Percentiles rank a stretch among this genome's conserved stretches.
Evolutionary conservation across 2,113 vertebrate genomes (phyloP).

Genomic region (Panurus biarmicus): DNA sequence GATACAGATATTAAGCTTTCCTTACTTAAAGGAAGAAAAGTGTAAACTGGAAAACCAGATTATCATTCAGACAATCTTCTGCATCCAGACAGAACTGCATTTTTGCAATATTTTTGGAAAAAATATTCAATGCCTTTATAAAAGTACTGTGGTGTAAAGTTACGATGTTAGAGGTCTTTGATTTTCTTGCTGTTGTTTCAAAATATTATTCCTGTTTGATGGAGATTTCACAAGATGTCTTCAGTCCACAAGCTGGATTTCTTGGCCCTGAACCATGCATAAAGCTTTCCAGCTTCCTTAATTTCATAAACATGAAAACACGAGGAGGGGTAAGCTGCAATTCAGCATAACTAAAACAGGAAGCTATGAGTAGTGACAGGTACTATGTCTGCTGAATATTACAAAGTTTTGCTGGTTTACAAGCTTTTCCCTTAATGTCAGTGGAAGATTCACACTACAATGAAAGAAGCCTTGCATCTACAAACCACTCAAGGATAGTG

Average conservation of each 20-base stretch:
- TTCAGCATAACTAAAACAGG: background rate
- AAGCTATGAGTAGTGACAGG: background rate
- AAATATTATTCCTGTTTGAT: background rate
- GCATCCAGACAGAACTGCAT: background rate
- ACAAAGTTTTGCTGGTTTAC: background rate
- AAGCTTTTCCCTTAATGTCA: background rate
- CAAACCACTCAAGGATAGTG: fast-evolving
- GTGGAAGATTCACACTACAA: background rate
- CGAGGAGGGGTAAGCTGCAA: background rate
- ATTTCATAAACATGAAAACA: background rate
- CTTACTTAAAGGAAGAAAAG: background rate
- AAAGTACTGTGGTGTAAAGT: background rate
- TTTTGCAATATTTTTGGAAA: background rate
- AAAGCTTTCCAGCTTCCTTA: background rate
- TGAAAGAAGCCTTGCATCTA: background rate
- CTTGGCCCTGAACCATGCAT: background rate
- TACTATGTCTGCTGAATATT: background rate
- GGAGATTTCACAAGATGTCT: background rate
- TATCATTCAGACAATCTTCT: background rate
- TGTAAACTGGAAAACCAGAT: background rate
- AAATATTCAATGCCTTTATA: background rate
- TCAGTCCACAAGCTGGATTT: background rate
- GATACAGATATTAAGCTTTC: background rate
- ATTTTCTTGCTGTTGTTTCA: background rate
- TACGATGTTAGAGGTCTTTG: background rate